Conservation (phyloP, 2,113 vertebrate genomes). For the Acanthochromis polyacanthus region DNA sequence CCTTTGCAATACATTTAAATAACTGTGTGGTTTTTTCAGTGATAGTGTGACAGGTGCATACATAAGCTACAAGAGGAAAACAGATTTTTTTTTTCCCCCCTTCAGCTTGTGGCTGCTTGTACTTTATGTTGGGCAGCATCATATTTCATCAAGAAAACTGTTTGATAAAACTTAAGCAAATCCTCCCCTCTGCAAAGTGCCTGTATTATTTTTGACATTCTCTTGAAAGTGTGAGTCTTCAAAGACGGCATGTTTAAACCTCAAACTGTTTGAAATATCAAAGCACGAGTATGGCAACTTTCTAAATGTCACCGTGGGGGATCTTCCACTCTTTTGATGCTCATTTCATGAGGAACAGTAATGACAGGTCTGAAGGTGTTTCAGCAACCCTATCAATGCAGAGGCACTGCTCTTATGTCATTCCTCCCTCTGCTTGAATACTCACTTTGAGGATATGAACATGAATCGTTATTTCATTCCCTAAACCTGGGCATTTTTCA, state of each 20-base stretch:
- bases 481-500: constrained; percentile 59
- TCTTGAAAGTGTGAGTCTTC: constrained; percentile 72
- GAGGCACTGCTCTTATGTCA: constrained; percentile 54
- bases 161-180: constrained; percentile 70
- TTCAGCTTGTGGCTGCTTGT: constrained; percentile 35
- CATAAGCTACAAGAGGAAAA: constrained; percentile 17
- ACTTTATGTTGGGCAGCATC: constrained; percentile 39
- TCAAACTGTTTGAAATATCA: constrained; percentile 82
- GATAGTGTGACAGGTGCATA: constrained; percentile 18
- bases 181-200: constrained; percentile 64
- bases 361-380: constrained; percentile 76
- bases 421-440: constrained; percentile 59
- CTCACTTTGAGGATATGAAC: constrained; percentile 76
- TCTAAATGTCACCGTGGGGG: constrained; percentile 82
- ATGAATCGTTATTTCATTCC: constrained; percentile 60
- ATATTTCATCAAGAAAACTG: constrained; percentile 57
- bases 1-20: neutral
- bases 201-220: constrained; percentile 80
- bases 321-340: constrained; percentile 78
- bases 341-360: constrained; percentile 73
- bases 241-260: constrained; percentile 80
- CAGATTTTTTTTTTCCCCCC: constrained; percentile 1
- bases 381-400: constrained; percentile 65
- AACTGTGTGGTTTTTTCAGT: constrained; percentile 23
- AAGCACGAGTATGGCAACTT: constrained; percentile 79